phyloP scores from a whole-genome alignment of 2,113 vertebrate species.

The Lepidothrix coronata region DNA sequence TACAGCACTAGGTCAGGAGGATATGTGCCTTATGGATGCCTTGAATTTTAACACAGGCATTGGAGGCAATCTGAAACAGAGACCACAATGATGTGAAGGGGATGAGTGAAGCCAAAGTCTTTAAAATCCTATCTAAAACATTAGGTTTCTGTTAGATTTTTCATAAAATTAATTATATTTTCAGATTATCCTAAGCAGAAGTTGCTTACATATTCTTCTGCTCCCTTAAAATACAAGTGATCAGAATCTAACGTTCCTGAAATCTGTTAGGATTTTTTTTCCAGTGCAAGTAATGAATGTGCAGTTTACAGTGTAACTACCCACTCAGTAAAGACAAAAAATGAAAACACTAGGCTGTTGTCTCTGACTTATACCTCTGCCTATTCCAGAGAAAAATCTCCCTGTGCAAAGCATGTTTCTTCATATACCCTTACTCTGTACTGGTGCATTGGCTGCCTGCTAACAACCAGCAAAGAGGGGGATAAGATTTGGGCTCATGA shows the following conservation, averaged over 20 bases:
- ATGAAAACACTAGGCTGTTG: background rate
- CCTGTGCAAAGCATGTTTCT: background rate
- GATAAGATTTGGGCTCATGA: background rate
- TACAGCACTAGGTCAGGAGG: slow-evolving; percentile 16
- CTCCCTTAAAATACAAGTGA: background rate
- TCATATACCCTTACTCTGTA: background rate
- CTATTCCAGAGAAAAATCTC: background rate
- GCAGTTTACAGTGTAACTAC: background rate
- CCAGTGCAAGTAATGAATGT: background rate
- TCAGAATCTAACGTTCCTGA: background rate
- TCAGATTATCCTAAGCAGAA: background rate
- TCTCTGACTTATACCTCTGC: background rate
- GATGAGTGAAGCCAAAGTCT: background rate
- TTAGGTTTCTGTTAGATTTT: background rate
- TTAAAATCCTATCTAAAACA: slow-evolving; percentile 1
- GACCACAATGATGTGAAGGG: background rate
- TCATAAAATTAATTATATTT: background rate
- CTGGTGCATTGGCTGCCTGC: background rate
- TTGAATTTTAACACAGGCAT: slow-evolving; percentile 10
- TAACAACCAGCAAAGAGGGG: background rate
- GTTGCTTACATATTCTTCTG: background rate
- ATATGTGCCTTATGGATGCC: slow-evolving; percentile 2
- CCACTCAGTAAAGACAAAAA: background rate
- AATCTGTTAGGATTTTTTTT: background rate
- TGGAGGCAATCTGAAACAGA: background rate